Percentiles rank a stretch among this genome's conserved stretches.
Conservation (phyloP, 2,113 vertebrate species). For the Recurvirostra avosetta region DNA sequence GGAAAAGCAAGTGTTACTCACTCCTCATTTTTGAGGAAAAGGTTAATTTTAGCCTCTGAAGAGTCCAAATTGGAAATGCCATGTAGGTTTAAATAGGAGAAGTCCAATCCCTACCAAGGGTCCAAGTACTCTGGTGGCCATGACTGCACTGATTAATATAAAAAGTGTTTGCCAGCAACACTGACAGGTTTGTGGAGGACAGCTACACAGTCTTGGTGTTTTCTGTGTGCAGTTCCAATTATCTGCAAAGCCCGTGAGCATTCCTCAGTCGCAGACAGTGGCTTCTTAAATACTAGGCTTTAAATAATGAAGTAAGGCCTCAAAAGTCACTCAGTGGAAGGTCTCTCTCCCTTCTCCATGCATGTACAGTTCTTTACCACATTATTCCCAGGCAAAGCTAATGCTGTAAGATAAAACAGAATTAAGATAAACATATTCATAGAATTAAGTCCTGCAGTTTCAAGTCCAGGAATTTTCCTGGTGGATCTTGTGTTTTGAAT, state of each 20-base stretch:
- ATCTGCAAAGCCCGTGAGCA: neutral
- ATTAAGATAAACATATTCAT: neutral
- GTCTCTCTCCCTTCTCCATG: neutral
- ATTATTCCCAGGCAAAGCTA: neutral
- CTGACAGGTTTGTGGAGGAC: conserved; percentile 34
- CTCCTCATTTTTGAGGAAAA: neutral
- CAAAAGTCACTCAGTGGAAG: neutral
- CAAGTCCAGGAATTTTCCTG: neutral
- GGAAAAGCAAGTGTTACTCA: neutral
- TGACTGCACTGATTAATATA: conserved; percentile 25
- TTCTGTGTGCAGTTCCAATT: neutral
- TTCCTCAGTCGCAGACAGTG: neutral
- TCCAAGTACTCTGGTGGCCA: conserved; percentile 51
- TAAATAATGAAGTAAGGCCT: neutral
- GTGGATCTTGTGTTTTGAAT: neutral
- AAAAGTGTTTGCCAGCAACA: conserved; percentile 28
- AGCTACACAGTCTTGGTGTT: neutral
- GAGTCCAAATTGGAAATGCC: neutral
- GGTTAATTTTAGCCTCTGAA: neutral
- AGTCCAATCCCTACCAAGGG: conserved; percentile 23
- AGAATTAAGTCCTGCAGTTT: neutral
- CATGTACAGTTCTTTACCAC: fast-evolving
- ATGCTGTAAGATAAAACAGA: neutral
- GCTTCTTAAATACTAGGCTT: neutral
- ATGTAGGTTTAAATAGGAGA: neutral